These are phyloP conservation scores for Microctonus brassicae DNA, from an alignment of 2,888 invertebrate species.

Conservation along the genomic window DNA sequence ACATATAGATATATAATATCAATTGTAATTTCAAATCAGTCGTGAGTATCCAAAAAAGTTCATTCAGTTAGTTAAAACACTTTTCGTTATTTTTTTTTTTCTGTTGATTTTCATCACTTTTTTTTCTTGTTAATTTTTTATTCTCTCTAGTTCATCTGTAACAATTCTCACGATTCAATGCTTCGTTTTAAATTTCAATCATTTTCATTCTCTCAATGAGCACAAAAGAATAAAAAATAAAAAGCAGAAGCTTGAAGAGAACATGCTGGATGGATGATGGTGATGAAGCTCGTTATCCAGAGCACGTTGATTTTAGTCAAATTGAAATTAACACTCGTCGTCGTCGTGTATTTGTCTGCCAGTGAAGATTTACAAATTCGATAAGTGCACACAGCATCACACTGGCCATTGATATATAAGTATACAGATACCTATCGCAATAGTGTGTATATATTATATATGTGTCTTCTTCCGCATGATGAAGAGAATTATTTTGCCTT, in stretches of 20 bases:
- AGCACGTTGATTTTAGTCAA: slow-evolving; percentile 3
- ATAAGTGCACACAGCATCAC: background rate
- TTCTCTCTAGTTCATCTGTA: background rate
- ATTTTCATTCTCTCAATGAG: background rate
- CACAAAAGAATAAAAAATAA: background rate
- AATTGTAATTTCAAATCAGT: no score
- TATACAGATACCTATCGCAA: background rate
- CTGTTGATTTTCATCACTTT: background rate
- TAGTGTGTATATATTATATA: background rate
- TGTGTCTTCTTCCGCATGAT: background rate
- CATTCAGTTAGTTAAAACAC: no score
- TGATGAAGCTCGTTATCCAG: slow-evolving; percentile 5
- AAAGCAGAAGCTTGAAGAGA: background rate
- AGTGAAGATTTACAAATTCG: slow-evolving; percentile 3
- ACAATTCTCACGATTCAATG: background rate
- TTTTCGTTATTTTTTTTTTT: no score
- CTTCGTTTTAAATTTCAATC: background rate
- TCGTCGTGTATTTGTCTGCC: background rate
- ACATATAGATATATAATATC: no score
- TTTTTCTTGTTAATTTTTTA: background rate
- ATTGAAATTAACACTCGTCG: background rate
- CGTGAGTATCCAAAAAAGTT: background rate
- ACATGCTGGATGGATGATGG: background rate
- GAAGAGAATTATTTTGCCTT: background rate
- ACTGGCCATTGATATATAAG: background rate